Evolutionary conservation across 1,140 invertebrate species (phyloP), one percentile per base, ranked within the genome.

Genomic region (Phortica variegata): DNA sequence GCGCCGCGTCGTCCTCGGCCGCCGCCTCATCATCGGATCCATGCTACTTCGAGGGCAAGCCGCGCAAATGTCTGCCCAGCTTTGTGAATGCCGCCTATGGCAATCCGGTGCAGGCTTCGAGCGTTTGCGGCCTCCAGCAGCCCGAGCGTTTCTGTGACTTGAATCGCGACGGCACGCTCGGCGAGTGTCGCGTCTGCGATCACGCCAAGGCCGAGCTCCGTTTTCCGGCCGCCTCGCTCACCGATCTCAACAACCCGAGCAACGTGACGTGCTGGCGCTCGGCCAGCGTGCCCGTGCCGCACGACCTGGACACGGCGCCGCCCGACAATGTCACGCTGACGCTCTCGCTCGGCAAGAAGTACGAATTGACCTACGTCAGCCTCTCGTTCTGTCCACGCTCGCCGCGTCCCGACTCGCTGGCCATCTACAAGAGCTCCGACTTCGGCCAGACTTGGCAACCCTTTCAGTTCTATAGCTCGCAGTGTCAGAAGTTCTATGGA

Each of bases 81-180:
- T 98, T 98, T 77, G 95, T 97, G 37, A 99, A 99, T 77, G 94
- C 94, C 8, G 96, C 96, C 8, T 98, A 95, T 79, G 92, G 91
- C 0, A 86, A 88, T 41, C 81, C 85, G 0, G 91, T 98, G 1
- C 83, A 86, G 43, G 92, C 93, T 0, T 93, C 92, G 2, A 93
- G 88, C 61, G 92, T 90, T n/a, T 98, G 96, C 77, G 96, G 95
- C 13, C 78, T 78, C 26, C 80, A 83, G 37, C 81, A 81, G 1
- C 85, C 86, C 9, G 83, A 84, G 16, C 81, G 83, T 3, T 87
- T 86, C 58, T 90, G 88, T 75, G 88, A 90, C 58, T 79, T 85
- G 3, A 79, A 82, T 7, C 78, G 81, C 4, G 72, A 74, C 3
- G 65, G 71, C 6, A 57, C 38, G 4, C 77, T 83, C 3, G 70